These are phyloP conservation scores for Dunckerocampus dactyliophorus DNA, from an alignment of 2,113 vertebrate species.

Conservation along the genomic window DNA sequence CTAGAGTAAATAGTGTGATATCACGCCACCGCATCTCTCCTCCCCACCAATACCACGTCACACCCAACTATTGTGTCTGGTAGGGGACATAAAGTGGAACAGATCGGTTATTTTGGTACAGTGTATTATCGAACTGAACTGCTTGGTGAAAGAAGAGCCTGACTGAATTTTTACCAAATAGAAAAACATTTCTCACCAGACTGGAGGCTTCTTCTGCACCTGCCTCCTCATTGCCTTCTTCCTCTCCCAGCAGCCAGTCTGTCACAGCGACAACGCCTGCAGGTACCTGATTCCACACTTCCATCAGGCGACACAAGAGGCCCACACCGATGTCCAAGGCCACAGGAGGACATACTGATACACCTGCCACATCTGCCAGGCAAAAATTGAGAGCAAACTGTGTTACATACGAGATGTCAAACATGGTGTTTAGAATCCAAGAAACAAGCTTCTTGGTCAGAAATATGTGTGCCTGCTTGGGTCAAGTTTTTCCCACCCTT, in stretches of 20 bases:
- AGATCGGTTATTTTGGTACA: no score
- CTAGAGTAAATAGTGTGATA: no score
- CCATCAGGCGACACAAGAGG: conserved; percentile 80
- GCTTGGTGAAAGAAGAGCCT: neutral
- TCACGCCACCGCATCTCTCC: no score
- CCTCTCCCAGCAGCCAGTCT: conserved; percentile 83
- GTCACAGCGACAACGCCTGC: conserved; percentile 70
- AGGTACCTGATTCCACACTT: conserved; percentile 71
- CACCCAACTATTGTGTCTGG: no score
- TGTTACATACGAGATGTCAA: neutral
- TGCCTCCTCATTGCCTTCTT: conserved; percentile 16
- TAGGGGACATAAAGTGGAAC: no score
- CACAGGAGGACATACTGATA: conserved; percentile 77
- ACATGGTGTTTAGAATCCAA: neutral
- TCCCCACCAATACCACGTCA: no score
- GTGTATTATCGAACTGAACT: neutral
- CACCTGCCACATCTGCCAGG: conserved; percentile 68
- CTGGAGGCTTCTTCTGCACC: conserved; percentile 33
- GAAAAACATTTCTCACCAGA: conserved; percentile 52
- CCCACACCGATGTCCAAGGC: conserved; percentile 79
- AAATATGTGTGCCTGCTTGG: neutral
- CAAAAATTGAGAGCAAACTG: neutral
- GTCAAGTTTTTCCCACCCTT: neutral
- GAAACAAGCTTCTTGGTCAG: neutral
- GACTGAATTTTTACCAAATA: no score